These are phyloP conservation scores for Pterois miles DNA, from an alignment of 2,797 vertebrate genomes.

Conservation along the genomic window DNA sequence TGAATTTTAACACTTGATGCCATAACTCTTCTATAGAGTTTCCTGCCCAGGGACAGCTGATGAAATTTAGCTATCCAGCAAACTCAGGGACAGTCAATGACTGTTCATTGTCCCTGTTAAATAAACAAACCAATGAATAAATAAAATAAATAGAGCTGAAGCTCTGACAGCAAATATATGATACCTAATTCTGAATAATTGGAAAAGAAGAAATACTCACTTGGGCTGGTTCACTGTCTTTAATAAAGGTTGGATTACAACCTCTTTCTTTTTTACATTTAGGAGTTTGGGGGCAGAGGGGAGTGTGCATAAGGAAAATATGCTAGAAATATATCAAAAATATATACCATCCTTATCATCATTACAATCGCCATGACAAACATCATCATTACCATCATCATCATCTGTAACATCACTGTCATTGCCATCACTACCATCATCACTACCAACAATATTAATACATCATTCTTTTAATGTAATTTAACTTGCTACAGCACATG, in stretches of 20 bases:
- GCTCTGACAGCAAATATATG: not conserved
- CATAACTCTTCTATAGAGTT: too few species aligned
- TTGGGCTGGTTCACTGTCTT: constrained; percentile 77
- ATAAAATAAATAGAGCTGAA: not conserved
- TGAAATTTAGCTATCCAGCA: too few species aligned
- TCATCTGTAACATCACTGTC: constrained; percentile 42
- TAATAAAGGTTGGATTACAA: constrained; percentile 79
- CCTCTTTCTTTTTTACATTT: constrained; percentile 66
- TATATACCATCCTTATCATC: constrained; percentile 65
- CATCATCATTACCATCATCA: constrained; percentile 42
- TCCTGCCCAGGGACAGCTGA: too few species aligned
- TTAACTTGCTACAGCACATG: constrained; percentile 79
- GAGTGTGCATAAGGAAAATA: constrained; percentile 70
- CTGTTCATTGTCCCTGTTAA: too few species aligned
- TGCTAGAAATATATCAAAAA: constrained; percentile 75
- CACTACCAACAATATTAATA: constrained; percentile 40
- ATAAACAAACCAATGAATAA: too few species aligned
- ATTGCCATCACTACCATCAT: constrained; percentile 55
- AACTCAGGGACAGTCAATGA: too few species aligned
- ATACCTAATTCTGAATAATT: not conserved
- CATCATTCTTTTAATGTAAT: constrained; percentile 63
- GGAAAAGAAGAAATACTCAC: constrained; percentile 31
- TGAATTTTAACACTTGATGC: too few species aligned
- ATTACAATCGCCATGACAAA: constrained; percentile 53
- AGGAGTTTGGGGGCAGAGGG: constrained; percentile 57